Evolutionary conservation across 2,797 vertebrate genomes (phyloP).

Genomic region (Propithecus perrieri): DNA sequence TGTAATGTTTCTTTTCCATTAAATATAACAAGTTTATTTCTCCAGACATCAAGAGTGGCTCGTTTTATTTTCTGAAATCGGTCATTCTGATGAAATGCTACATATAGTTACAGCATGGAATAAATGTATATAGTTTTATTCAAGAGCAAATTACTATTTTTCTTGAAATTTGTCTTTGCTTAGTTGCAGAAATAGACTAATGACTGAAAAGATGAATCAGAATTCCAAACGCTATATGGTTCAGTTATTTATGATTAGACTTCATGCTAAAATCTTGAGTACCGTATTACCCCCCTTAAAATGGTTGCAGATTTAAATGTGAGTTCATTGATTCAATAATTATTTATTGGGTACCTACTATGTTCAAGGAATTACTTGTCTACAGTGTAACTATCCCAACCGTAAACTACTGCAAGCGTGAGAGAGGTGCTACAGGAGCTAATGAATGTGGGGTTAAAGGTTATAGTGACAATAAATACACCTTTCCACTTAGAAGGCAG

Average conservation of each 20-base stretch:
- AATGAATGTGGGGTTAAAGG: neutral
- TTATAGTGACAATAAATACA: neutral
- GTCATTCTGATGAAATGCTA: neutral
- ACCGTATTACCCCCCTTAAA: neutral
- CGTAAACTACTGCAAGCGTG: neutral
- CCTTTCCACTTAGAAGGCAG: neutral
- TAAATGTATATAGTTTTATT: neutral
- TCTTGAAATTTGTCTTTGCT: constrained; percentile 17
- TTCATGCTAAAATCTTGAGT: neutral
- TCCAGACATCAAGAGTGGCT: neutral
- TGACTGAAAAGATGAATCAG: neutral
- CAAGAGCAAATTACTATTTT: constrained; percentile 16
- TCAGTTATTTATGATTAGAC: constrained; percentile 23
- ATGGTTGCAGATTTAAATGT: neutral
- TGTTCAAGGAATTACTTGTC: constrained; percentile 24
- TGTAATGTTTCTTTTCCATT: neutral
- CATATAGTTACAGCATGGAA: neutral
- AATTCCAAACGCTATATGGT: constrained; percentile 9
- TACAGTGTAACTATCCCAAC: neutral
- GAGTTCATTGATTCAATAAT: neutral
- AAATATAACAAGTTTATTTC: constrained; percentile 28
- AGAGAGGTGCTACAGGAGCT: neutral
- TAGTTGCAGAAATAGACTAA: constrained; percentile 32
- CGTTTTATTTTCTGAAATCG: constrained; percentile 1
- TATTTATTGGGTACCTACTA: neutral